These are phyloP conservation scores for Hylia prasina DNA, from an alignment of 2,113 vertebrate species.

Conservation along the genomic window DNA sequence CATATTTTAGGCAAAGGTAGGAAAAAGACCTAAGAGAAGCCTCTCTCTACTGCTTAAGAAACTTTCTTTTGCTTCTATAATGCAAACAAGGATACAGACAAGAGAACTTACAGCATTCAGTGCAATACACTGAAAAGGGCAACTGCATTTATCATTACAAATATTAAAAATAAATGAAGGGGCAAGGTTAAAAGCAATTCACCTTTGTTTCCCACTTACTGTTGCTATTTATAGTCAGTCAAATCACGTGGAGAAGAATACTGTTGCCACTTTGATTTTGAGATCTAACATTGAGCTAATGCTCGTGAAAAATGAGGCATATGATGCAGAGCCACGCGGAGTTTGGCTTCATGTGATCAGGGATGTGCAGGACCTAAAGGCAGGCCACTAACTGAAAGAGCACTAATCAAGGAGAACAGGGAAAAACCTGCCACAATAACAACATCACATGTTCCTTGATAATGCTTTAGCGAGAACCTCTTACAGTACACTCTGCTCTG, in stretches of 20 bases:
- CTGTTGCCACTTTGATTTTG: not conserved
- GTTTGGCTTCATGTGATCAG: constrained; percentile 21
- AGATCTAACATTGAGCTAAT: not conserved
- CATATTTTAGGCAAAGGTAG: not conserved
- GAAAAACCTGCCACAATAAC: constrained; percentile 40
- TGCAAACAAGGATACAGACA: not conserved
- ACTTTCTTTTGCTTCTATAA: not conserved
- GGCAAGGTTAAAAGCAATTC: constrained; percentile 12
- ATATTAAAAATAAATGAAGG: constrained; percentile 39
- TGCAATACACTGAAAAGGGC: not conserved
- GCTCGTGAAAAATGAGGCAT: not conserved
- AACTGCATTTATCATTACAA: not conserved
- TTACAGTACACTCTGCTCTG: rapidly evolving
- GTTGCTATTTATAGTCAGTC: not conserved
- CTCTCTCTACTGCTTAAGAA: not conserved
- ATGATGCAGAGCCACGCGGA: not conserved
- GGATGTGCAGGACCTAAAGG: not conserved
- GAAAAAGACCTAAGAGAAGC: not conserved
- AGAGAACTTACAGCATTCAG: not conserved
- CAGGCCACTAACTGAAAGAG: constrained; percentile 34
- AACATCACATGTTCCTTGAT: constrained; percentile 17
- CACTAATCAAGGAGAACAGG: constrained; percentile 28
- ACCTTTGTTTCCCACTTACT: constrained; percentile 17
- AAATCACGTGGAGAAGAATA: not conserved
- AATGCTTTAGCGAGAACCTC: not conserved